Percentiles rank a stretch among this genome's conserved stretches.
These are phyloP conservation scores for Entosphenus tridentatus DNA, from an alignment of 2,113 vertebrate species.

Conservation along the genomic window DNA sequence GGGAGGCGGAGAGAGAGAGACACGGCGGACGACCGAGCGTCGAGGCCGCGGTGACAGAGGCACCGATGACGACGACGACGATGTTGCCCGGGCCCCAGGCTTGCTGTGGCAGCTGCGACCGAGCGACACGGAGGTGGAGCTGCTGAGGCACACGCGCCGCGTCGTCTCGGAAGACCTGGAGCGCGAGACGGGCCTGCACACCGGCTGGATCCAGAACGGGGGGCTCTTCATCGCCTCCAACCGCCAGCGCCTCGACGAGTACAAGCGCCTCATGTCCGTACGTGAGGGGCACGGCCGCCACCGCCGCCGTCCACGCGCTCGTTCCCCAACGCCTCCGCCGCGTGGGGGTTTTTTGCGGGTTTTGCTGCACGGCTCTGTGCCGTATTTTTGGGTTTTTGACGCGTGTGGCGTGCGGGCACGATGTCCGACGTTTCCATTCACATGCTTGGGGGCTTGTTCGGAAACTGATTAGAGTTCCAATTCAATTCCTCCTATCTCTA, in stretches of 20 bases:
- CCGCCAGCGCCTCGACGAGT: conserved; percentile 74
- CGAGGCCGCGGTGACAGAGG: no score
- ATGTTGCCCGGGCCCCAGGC: conserved; percentile 21
- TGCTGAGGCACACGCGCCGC: conserved; percentile 53
- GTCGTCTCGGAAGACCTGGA: conserved; percentile 59
- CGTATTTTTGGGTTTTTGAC: neutral
- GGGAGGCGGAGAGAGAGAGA: no score
- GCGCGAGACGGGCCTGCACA: conserved; percentile 62
- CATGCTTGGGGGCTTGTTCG: no score
- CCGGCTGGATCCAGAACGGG: conserved; percentile 83
- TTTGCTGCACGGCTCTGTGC: neutral
- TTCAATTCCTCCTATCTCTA: no score
- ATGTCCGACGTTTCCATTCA: no score
- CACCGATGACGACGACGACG: no score
- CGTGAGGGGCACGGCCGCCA: conserved; percentile 9
- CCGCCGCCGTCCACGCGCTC: neutral
- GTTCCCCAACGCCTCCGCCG: neutral
- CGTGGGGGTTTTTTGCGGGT: no score
- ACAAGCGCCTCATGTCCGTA: conserved; percentile 97
- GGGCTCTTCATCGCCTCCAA: conserved; percentile 91
- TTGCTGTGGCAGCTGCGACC: conserved; percentile 87
- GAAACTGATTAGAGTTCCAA: no score
- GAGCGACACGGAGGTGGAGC: conserved; percentile 78
- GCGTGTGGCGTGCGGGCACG: neutral
- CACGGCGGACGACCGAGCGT: no score